Conservation (phyloP, 2,797 vertebrate genomes). For the Micropoecilia bifurca region DNA sequence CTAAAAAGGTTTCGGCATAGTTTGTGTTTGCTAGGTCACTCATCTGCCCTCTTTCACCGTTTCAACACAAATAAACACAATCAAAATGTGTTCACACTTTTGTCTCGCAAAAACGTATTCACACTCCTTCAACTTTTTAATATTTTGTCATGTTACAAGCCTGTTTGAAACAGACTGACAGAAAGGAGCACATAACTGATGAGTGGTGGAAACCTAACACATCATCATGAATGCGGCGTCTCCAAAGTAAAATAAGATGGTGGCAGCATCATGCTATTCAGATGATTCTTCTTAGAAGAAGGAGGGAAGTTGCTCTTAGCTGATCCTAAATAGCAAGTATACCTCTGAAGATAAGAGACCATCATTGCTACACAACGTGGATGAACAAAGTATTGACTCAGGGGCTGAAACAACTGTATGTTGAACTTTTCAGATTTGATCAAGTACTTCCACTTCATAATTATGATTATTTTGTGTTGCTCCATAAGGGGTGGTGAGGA, state of each 20-base stretch:
- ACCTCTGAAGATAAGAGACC: not conserved
- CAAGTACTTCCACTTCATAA: not conserved
- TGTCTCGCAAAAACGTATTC: not conserved
- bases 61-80: too few species aligned
- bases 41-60: not conserved
- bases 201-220: not conserved
- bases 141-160: not conserved
- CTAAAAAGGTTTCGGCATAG: not conserved
- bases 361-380: not conserved
- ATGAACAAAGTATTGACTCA: not conserved
- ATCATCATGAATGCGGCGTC: not conserved
- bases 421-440: not conserved
- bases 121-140: not conserved
- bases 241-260: not conserved
- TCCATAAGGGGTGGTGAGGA: not conserved
- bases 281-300: not conserved
- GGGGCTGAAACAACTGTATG: not conserved
- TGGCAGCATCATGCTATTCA: not conserved
- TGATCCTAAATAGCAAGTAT: not conserved
- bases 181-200: not conserved
- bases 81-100: not conserved
- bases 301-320: not conserved
- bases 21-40: not conserved
- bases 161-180: not conserved
- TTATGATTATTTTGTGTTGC: not conserved